phyloP scores from a whole-genome alignment of 2,113 vertebrate species.

The Gyps fulvus region DNA sequence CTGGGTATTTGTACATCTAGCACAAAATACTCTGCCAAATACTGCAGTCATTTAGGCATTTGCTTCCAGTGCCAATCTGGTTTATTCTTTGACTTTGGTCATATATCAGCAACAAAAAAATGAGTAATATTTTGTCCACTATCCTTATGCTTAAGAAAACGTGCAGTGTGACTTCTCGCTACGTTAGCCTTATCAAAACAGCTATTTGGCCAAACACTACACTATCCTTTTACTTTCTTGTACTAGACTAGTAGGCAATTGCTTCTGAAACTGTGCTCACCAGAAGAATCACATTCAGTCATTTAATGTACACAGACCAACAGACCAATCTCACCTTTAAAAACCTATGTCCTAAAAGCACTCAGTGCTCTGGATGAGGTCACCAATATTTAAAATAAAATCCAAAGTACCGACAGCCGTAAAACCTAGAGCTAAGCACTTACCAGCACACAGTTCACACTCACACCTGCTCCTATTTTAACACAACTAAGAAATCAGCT shows the following conservation, averaged over 20 bases:
- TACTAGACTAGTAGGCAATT: not conserved
- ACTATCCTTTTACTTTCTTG: not conserved
- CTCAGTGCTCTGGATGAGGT: not conserved
- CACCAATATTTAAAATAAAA: not conserved
- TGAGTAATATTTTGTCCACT: not conserved
- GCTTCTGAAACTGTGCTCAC: not conserved
- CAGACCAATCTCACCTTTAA: not conserved
- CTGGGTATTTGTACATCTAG: not conserved
- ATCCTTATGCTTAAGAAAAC: not conserved
- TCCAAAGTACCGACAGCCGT: not conserved
- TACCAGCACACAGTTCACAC: not conserved
- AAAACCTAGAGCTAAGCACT: not conserved
- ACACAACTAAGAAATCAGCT: not conserved
- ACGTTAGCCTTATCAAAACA: not conserved
- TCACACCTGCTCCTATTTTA: not conserved
- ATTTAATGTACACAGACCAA: not conserved
- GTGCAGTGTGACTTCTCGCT: not conserved
- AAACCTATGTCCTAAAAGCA: not conserved
- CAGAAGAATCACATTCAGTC: not conserved
- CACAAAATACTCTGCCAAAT: not conserved
- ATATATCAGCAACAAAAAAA: not conserved
- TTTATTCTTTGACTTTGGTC: not conserved
- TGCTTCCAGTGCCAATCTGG: not conserved
- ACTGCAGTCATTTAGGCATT: not conserved
- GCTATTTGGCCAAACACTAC: not conserved